A percentile compares a stretch with the other conserved stretches of the same genome.
These are phyloP conservation scores for Macrophya annulata DNA, from an alignment of 2,888 invertebrate species.

Conservation along the genomic window DNA sequence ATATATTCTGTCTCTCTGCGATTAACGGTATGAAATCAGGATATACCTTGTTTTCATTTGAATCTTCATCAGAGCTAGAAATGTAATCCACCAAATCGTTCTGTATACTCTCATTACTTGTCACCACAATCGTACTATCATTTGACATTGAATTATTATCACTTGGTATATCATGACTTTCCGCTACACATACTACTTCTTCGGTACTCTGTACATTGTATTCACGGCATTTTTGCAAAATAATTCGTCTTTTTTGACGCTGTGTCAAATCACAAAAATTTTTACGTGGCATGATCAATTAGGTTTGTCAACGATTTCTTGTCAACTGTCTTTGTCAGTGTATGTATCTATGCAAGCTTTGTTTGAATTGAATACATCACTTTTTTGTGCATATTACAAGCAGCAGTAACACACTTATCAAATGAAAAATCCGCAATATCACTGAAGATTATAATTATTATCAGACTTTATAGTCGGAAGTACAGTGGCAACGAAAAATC, in stretches of 20 bases:
- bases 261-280: conserved; percentile 17
- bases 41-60: not conserved
- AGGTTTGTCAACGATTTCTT: not conserved
- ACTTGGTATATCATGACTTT: not conserved
- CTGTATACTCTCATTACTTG: not conserved
- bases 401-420: too few relatives aligned
- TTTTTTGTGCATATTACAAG: too few relatives aligned
- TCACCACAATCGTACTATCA: not conserved
- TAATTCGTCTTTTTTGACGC: conserved; percentile 7
- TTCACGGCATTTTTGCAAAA: not conserved
- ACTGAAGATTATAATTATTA: too few relatives aligned
- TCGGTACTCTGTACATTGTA: not conserved
- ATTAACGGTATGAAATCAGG: conserved; percentile 2
- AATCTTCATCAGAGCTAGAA: not conserved
- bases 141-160: not conserved
- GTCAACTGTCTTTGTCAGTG: too few relatives aligned
- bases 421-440: too few relatives aligned
- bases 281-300: not conserved
- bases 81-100: not conserved
- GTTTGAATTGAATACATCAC: too few relatives aligned
- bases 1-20: not conserved
- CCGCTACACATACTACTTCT: not conserved
- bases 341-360: too few relatives aligned
- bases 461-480: too few relatives aligned
- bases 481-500: too few relatives aligned